Percentiles rank a stretch among this genome's conserved stretches.
phyloP scores from a whole-genome alignment of 2,888 invertebrate genomes.

The Ceraclea dissimilis region DNA sequence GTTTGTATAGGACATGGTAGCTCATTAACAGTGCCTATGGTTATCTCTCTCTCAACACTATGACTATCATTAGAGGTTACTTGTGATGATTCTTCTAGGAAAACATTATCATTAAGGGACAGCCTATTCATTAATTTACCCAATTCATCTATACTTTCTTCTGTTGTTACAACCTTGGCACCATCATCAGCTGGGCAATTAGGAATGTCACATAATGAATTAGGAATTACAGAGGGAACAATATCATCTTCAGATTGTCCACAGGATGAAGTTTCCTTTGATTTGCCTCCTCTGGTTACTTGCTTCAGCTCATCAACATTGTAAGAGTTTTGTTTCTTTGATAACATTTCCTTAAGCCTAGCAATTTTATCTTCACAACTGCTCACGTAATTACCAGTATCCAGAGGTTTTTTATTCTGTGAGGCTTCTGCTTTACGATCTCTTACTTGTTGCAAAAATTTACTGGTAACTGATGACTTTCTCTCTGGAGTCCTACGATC shows the following conservation, averaged over 20 bases:
- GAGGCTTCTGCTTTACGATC: conserved; percentile 12
- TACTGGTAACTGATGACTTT: conserved; percentile 5
- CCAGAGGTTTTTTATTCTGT: conserved; percentile 2
- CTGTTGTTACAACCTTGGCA: not conserved
- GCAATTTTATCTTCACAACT: conserved; percentile 16
- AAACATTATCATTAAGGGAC: not conserved
- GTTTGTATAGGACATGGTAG: too few relatives aligned
- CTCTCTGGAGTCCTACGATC: not conserved
- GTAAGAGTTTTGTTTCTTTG: not conserved
- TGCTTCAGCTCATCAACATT: conserved; percentile 7
- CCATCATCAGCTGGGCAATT: not conserved
- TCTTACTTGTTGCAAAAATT: conserved; percentile 15
- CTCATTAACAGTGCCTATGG: too few relatives aligned
- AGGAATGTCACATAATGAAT: not conserved
- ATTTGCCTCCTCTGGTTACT: not conserved
- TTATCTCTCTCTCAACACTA: too few relatives aligned
- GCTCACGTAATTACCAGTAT: conserved; percentile 8
- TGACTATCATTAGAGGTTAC: too few relatives aligned
- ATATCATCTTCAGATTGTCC: not conserved
- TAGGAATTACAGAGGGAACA: not conserved
- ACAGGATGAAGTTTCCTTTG: conserved; percentile 1
- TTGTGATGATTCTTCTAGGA: too few relatives aligned
- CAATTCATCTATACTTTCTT: not conserved
- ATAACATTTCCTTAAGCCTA: conserved; percentile 2
- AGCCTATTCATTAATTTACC: not conserved